Base-by-base conservation (phyloP, 2,113 vertebrate genomes). In the Calyptommatus sinebrachiatus region DNA sequence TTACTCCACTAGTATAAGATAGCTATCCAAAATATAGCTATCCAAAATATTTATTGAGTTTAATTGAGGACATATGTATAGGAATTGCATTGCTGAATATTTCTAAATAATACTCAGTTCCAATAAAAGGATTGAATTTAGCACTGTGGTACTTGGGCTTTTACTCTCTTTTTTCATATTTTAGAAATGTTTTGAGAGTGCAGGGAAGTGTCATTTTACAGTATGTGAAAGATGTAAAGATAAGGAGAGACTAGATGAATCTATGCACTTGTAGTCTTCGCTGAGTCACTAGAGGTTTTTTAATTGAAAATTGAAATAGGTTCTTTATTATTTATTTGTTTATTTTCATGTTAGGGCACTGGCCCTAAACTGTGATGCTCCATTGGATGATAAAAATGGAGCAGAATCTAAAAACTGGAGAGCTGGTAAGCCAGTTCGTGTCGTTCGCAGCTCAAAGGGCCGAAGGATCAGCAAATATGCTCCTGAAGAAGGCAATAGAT, bases 381-480 rank as follows among this genome's bases (percentile, higher is more conserved):
- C 97, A 48, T 87, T 99, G 92, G 98, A 99, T 90, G 98, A 99
- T 91, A 99, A 99, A 95, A 96, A 98, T 75, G 98, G 98, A 89
- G 98, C 98, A 46, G 98, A 99, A 88, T 99, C 98, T 76, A 97
- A 96, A 89, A 99, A 99, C 76, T 99, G 98, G 98, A 96, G 98
- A 88, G 98, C 97, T 71, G 98, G 98, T 82, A 99, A 99, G 84
- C 98, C 98, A 14, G 98, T 99, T 75, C 89, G 98, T 88, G 98
- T 99, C 71, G 97, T 99, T 80, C 97, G 98, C 84, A 99, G 98
- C 91, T 99, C 98, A 50, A 99, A 99, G 92, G 98, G 98, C 74
- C 95, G 97, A 35, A 96, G 97, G 73, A 99, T 99, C 94, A 99
- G 98, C 96, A 99, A 99, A 89, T 99, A 99, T 7, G 98, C 98